Evolutionary conservation across 2,888 invertebrate species (phyloP).

Genomic region (Adelphocoris suturalis): DNA sequence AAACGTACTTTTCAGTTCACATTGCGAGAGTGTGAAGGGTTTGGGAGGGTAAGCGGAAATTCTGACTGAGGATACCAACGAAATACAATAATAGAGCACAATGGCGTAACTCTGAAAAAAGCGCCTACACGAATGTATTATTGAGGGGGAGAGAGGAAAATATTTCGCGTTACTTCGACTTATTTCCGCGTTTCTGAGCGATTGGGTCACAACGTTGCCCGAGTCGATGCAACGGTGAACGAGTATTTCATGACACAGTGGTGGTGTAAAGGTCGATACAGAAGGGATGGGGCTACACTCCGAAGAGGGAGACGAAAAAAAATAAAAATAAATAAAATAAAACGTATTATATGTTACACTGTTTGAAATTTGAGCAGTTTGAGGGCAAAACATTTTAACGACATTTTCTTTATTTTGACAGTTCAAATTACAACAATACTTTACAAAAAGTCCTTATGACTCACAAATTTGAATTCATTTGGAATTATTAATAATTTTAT

Average conservation of each 20-base stretch:
- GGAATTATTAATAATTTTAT: too few relatives aligned
- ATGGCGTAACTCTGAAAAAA: not conserved
- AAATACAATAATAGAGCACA: slow-evolving; percentile 3
- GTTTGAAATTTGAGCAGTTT: too few relatives aligned
- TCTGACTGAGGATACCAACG: not conserved
- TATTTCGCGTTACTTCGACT: slow-evolving; percentile 42
- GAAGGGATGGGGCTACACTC: too few relatives aligned
- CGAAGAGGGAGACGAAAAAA: too few relatives aligned
- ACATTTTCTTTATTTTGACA: too few relatives aligned
- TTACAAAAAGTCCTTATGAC: too few relatives aligned
- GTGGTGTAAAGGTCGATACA: too few relatives aligned
- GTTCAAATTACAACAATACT: too few relatives aligned
- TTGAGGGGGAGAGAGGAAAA: not conserved
- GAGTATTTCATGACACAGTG: not conserved
- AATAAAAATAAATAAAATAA: too few relatives aligned
- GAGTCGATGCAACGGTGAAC: not conserved
- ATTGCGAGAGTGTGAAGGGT: not conserved
- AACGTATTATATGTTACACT: too few relatives aligned
- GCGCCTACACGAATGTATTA: not conserved
- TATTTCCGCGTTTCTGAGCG: slow-evolving; percentile 57
- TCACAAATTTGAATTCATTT: too few relatives aligned
- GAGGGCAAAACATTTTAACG: too few relatives aligned
- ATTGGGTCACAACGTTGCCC: not conserved
- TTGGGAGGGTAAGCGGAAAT: not conserved
- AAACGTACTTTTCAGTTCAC: not conserved